Evolutionary conservation across 2,797 vertebrate species (phyloP).

Genomic region (Jordanella pulchra): DNA sequence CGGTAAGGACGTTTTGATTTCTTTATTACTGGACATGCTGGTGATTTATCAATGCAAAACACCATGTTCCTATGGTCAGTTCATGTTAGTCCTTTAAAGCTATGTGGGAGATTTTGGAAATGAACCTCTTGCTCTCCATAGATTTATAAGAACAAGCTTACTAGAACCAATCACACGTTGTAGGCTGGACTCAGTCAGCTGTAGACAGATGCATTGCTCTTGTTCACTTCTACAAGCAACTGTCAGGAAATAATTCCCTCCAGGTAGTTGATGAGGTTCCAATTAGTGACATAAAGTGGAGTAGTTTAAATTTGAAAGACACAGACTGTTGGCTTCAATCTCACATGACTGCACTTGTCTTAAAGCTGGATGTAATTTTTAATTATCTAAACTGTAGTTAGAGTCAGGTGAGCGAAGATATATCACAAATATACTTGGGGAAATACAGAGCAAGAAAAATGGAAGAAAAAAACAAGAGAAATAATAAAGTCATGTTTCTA

Average conservation of each 20-base stretch:
- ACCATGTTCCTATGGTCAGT: conserved; percentile 6
- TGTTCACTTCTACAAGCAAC: conserved; percentile 17
- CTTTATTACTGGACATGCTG: neutral
- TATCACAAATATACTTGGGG: conserved; percentile 1
- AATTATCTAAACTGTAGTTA: neutral
- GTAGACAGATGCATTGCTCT: conserved; percentile 24
- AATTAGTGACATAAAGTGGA: conserved; percentile 31
- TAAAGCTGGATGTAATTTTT: neutral
- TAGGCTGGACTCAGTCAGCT: conserved; percentile 21
- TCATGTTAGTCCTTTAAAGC: conserved; percentile 16
- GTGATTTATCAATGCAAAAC: conserved; percentile 8
- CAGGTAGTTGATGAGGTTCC: conserved; percentile 16
- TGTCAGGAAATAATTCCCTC: conserved; percentile 34
- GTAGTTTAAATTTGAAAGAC: conserved; percentile 19
- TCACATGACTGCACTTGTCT: conserved; percentile 16
- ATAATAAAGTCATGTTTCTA: neutral
- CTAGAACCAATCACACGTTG: conserved; percentile 9
- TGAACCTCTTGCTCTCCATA: conserved; percentile 13
- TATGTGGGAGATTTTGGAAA: conserved; percentile 2
- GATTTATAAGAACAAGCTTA: conserved; percentile 12
- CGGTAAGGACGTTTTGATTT: conserved; percentile 79
- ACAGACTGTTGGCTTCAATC: conserved; percentile 4
- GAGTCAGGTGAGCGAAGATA: neutral
- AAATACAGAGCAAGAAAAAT: neutral
- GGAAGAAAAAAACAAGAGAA: neutral